These are phyloP conservation scores for Lytechinus pictus DNA, from an alignment of 35 echinoderm and acorn worm genomes.

Conservation along the genomic window DNA sequence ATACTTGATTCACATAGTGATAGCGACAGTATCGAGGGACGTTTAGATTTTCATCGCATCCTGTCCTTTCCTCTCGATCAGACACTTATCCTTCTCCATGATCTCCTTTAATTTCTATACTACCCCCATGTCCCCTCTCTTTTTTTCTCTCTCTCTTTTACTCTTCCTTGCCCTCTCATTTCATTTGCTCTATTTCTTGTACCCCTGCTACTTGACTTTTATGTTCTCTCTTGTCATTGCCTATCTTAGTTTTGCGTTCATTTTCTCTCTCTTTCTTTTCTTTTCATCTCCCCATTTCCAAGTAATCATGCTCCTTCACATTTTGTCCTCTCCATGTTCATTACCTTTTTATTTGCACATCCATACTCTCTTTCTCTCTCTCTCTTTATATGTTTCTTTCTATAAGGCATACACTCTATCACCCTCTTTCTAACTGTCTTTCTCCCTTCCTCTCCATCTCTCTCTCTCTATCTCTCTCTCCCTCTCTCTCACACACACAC, in stretches of 20 bases:
- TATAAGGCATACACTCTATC: neutral
- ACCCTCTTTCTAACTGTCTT: neutral
- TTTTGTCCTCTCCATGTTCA: too few relatives aligned
- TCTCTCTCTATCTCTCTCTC: neutral
- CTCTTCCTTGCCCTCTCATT: neutral
- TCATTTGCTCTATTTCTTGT: neutral
- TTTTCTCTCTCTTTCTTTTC: neutral
- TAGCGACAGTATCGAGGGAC: too few relatives aligned
- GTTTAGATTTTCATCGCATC: too few relatives aligned
- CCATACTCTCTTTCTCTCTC: neutral
- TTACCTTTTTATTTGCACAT: too few relatives aligned
- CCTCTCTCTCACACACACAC: neutral
- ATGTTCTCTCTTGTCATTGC: neutral
- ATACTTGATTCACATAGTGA: too few relatives aligned
- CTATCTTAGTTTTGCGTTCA: neutral
- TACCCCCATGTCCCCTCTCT: too few relatives aligned
- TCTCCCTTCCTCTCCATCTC: neutral
- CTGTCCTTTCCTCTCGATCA: too few relatives aligned
- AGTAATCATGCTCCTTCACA: too few relatives aligned
- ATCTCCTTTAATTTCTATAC: too few relatives aligned
- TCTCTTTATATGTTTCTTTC: too few relatives aligned
- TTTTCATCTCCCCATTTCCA: neutral
- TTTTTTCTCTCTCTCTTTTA: too few relatives aligned
- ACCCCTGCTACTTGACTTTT: neutral
- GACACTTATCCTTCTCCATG: too few relatives aligned